Percentiles rank a stretch among this genome's conserved stretches.
phyloP scores from a whole-genome alignment of 2,888 invertebrate genomes.

The Arge pagana region DNA sequence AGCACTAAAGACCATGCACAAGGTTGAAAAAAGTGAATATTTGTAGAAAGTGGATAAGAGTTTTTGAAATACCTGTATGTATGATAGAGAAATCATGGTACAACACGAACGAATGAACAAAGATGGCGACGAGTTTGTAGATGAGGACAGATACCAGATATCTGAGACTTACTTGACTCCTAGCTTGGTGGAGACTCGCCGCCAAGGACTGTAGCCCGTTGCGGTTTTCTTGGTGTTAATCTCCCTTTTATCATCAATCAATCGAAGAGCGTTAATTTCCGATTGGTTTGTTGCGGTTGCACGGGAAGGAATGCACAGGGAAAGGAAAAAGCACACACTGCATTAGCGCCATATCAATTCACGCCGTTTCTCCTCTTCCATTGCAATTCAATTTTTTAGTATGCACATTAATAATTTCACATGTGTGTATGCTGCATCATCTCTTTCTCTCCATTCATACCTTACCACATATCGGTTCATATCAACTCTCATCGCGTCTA shows the following conservation, averaged over 20 bases:
- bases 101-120: conserved; percentile 35
- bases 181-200: conserved; percentile 90
- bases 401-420: background rate
- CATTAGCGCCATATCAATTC: conserved; percentile 50
- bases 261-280: conserved; percentile 35
- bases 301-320: conserved; percentile 55
- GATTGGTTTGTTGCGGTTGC: conserved; percentile 51
- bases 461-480: too few species aligned
- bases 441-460: conserved; percentile 13
- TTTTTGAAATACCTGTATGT: background rate
- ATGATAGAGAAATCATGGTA: background rate
- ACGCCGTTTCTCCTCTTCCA: conserved; percentile 20
- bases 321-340: conserved; percentile 57
- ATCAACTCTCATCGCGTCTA: too few species aligned
- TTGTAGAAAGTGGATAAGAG: background rate
- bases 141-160: conserved; percentile 56
- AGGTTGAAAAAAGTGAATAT: conserved; percentile 9
- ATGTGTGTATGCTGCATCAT: conserved; percentile 17
- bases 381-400: background rate
- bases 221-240: conserved; percentile 71
- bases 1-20: conserved; percentile 28
- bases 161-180: conserved; percentile 88
- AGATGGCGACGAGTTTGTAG: conserved; percentile 41
- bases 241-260: conserved; percentile 53
- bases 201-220: conserved; percentile 89